Evolutionary conservation across 2,888 invertebrate genomes (phyloP), one percentile per base, ranked within the genome.

Genomic region (Lasioglossum marginatum): DNA sequence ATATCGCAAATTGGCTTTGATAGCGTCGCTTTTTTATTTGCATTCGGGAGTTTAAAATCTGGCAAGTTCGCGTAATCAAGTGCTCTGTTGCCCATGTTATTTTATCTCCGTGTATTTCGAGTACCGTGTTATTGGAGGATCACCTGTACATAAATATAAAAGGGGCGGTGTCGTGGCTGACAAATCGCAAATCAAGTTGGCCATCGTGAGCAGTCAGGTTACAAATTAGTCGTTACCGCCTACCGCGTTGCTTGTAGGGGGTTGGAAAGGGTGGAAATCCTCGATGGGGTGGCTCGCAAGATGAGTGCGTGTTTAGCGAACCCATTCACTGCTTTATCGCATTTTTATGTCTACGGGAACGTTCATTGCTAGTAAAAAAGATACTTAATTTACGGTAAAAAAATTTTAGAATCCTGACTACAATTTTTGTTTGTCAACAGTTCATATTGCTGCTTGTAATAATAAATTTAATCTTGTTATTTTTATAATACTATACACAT

Each of bases 151-250:
- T 72, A 31, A 23, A 31, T 57, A 57, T 57, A 57, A 57, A 57
- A n/a, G 57, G 57, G 57, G 57, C n/a, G 57, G 57, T n/a, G 12
- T 10, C 57, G 57, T 12, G 57, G 57, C n/a, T 57, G 57, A n/a
- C 57, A 57, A 57, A 57, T 57, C 57, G 57, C 72, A 60, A 82
- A 82, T 57, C 57, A 57, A 57, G 57, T n/a, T 57, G 57, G 57
- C 57, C 57, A 57, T 57, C 71, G 27, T 14, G 43, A 43, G 16
- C n/a, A 27, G 16, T 71, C 43, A 6, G 27, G 43, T 43, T 43
- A 27, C 27, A 19, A 71, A 43, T 71, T 57, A 57, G 57, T n/a
- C 57, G 57, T 57, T 57, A n/a, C 57, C 57, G 57, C 57, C 57
- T n/a, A n/a, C 12, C 12, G n/a, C 57, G n/a, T 57, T 57, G 57